Conservation (phyloP, 64 coral and sea anemone species). For the Dendronephthya gigantea region DNA sequence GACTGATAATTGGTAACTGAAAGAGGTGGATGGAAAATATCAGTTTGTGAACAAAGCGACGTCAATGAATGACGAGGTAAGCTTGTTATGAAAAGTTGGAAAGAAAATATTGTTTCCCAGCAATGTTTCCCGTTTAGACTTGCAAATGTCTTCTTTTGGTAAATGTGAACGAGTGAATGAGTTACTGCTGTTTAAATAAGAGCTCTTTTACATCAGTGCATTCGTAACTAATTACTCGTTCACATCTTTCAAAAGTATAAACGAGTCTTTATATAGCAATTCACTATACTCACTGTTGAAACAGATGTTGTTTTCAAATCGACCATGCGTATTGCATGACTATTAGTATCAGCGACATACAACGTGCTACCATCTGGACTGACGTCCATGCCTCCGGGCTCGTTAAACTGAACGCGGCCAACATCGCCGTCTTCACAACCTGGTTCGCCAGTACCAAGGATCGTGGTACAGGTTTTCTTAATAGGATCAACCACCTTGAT, state of each 20-base stretch:
- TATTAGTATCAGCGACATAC: constrained; percentile 94
- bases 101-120: too few relatives aligned
- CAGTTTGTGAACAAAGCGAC: not conserved
- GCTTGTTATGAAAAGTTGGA: too few relatives aligned
- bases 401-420: constrained; percentile 46
- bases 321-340: constrained; percentile 56
- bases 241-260: too few relatives aligned
- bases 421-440: constrained; percentile 20
- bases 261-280: not conserved
- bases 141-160: too few relatives aligned
- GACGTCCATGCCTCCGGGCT: constrained; percentile 74
- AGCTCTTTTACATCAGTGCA: too few relatives aligned
- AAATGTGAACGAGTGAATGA: too few relatives aligned
- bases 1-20: not conserved
- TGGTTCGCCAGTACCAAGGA: constrained; percentile 69
- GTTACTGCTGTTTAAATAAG: too few relatives aligned
- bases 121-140: too few relatives aligned
- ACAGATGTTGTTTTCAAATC: constrained; percentile 51
- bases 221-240: too few relatives aligned
- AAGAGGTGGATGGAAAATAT: not conserved
- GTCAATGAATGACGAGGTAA: not conserved
- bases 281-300: constrained; percentile 29
- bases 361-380: constrained; percentile 59
- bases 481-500: constrained; percentile 69
- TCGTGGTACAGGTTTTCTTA: constrained; percentile 64